These are phyloP conservation scores for Sebastes reedi DNA, from an alignment of 2,797 vertebrate genomes.

Conservation along the genomic window DNA sequence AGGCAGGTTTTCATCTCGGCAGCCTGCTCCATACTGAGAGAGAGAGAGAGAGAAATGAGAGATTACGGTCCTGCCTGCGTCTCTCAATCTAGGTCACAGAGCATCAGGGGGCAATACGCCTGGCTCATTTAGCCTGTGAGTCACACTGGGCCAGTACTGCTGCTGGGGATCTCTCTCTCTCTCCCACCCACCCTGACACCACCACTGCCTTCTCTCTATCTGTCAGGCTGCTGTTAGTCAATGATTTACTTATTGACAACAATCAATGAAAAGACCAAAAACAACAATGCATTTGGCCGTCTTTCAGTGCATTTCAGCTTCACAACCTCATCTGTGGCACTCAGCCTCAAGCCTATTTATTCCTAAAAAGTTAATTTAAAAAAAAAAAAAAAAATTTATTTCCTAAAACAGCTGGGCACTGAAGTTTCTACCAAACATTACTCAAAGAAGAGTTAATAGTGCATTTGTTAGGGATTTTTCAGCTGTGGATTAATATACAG, in stretches of 20 bases:
- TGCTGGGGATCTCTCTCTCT: constrained; percentile 57
- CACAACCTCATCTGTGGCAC: neutral
- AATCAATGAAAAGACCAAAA: neutral
- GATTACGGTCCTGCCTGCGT: constrained; percentile 73
- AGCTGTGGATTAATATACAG: neutral
- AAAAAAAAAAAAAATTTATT: neutral
- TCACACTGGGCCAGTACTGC: constrained; percentile 68
- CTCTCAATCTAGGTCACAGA: constrained; percentile 84
- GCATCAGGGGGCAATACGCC: constrained; percentile 78
- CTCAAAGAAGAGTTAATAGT: neutral
- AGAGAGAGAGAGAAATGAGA: constrained; percentile 57
- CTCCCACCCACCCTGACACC: constrained; percentile 11
- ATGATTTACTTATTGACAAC: neutral
- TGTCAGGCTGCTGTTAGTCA: neutral
- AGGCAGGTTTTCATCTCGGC: constrained; percentile 48
- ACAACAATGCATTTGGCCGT: neutral
- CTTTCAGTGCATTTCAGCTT: neutral
- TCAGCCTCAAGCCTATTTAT: neutral
- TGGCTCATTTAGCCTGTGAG: constrained; percentile 77
- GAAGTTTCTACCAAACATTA: neutral
- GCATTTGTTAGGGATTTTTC: neutral
- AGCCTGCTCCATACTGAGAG: constrained; percentile 44
- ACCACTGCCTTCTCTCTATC: constrained; percentile 17
- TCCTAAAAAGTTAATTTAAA: neutral
- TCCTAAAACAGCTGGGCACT: neutral